Percentiles rank a stretch among this genome's conserved stretches.
These are phyloP conservation scores for Cistogaster globosa DNA, from an alignment of 2,888 invertebrate genomes.

Conservation along the genomic window DNA sequence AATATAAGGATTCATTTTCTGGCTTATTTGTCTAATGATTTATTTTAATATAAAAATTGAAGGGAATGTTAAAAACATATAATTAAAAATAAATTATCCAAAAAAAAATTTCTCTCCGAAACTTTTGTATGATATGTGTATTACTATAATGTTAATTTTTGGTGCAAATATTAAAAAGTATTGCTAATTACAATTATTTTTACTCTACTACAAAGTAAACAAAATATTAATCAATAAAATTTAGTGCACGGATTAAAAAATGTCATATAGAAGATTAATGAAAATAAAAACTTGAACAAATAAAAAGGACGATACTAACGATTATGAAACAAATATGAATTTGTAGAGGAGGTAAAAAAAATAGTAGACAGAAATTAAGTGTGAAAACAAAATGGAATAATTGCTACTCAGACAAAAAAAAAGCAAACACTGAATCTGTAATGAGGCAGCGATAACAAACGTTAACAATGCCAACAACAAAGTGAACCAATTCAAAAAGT, in stretches of 20 bases:
- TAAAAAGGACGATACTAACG: constrained; percentile 11
- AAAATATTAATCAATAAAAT: constrained; percentile 33
- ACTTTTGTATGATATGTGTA: no score
- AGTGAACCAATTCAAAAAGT: constrained; percentile 66
- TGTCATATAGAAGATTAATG: constrained; percentile 24
- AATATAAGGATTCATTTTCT: no score
- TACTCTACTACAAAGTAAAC: not conserved
- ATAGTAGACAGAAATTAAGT: constrained; percentile 47
- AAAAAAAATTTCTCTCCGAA: no score
- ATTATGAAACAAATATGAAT: constrained; percentile 25
- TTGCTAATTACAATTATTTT: no score
- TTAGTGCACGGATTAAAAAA: constrained; percentile 9
- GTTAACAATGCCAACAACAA: constrained; percentile 38
- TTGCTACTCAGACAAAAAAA: constrained; percentile 57
- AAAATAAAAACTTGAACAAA: constrained; percentile 36
- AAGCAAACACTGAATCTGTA: constrained; percentile 48
- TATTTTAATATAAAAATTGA: no score
- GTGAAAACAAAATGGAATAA: constrained; percentile 59
- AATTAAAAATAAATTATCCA: no score
- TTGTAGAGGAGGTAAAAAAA: not conserved
- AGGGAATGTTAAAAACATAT: no score
- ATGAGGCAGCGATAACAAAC: constrained; percentile 50
- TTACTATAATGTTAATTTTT: no score
- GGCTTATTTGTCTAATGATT: not conserved
- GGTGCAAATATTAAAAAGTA: no score